Conservation (phyloP, 2,797 vertebrate genomes). For the Silurus lanzhouensis region DNA sequence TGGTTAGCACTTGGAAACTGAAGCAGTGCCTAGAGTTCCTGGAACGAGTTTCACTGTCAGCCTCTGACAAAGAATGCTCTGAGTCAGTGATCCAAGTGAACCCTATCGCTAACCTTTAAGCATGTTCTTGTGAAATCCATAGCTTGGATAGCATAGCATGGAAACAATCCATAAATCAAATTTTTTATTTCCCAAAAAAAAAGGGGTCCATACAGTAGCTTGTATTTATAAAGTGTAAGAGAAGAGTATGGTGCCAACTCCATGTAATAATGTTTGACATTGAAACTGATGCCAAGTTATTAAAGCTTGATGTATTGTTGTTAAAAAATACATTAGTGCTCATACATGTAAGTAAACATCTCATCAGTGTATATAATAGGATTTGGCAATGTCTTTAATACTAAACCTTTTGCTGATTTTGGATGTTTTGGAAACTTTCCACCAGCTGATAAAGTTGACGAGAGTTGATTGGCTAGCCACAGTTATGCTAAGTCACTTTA, state of each 20-base stretch:
- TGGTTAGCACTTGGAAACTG: conserved; percentile 34
- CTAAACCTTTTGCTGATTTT: neutral
- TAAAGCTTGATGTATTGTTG: neutral
- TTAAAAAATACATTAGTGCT: neutral
- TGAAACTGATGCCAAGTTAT: neutral
- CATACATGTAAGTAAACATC: neutral
- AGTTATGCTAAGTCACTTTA: neutral
- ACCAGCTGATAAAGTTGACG: neutral
- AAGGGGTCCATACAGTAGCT: neutral
- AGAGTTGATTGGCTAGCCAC: neutral
- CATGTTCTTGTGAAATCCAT: conserved; percentile 4
- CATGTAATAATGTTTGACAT: neutral
- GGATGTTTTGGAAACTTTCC: neutral
- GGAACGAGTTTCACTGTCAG: conserved; percentile 39
- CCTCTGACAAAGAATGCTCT: conserved; percentile 8
- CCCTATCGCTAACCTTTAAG: neutral
- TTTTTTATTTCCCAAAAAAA: neutral
- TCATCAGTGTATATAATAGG: neutral
- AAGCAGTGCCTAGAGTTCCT: conserved; percentile 22
- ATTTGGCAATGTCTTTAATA: neutral
- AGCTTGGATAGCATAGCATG: neutral
- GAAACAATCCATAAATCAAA: no score
- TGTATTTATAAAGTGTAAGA: neutral
- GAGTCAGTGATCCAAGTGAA: conserved; percentile 29
- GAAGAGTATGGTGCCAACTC: neutral